Base-by-base conservation (phyloP, 2,113 vertebrate genomes). In the Salvator merianae region DNA sequence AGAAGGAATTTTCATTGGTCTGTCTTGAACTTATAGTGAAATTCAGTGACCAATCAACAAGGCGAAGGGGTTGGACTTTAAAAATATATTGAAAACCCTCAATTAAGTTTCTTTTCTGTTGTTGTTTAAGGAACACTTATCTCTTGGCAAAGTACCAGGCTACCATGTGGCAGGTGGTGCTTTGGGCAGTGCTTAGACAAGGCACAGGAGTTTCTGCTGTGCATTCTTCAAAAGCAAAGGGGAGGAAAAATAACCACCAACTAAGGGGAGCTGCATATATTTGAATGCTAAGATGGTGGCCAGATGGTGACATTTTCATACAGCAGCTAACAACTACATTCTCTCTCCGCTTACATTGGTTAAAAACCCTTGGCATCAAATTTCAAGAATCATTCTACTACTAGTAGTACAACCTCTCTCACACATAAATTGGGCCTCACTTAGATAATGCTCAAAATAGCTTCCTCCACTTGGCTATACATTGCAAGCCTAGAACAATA, bases 181-280 rank as follows among this genome's bases (percentile, higher is more conserved):
- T 92, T 83, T 91, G 91, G 95, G 95, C 94, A 95, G 92, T 92
- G 93, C 91, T 93, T 5, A 70, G 88, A 94, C 82, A 95, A 95
- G 95, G 95, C 95, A 94, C 93, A 78, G 90, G 93, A 89, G 85
- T 91, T 75, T 69, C 90, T 85, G 40, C 89, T 86, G 91, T 88
- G 94, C 86, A 53, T 91, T 93, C 89, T 81, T 81, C 30, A 36
- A 34, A 77, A 84, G 83, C 3, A 87, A 62, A 81, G 43, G 55
- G 53, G 32, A 66, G 47, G 28, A 8, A 55, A 30, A 69, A 38
- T 82, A 34, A 34, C 81, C 66, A 68, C 38, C 63, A n/a, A 7
- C 66, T 65, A 63, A 40, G 30, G 76, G 79, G 1, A 0, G n/a
- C 18, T 3, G 50, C 7, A 26, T 50, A 85, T 2, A 77, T 13